A percentile compares a stretch with the other conserved stretches of the same genome.
phyloP scores from a whole-genome alignment of 2,113 vertebrate genomes.

The Gopherus flavomarginatus region DNA sequence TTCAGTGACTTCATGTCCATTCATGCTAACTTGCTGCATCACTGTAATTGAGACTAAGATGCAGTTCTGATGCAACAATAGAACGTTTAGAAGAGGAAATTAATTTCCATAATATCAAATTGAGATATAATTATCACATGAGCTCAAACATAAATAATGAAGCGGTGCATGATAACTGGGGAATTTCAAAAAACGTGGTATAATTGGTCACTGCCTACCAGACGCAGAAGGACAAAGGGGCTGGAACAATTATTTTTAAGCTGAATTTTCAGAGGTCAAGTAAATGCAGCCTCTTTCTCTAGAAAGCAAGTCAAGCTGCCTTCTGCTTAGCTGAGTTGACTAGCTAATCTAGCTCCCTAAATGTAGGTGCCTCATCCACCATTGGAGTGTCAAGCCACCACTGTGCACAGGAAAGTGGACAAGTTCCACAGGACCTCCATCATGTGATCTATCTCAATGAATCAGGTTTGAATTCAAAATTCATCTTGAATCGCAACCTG shows the following conservation, averaged over 20 bases:
- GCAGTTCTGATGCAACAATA: not conserved
- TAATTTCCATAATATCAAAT: constrained; percentile 38
- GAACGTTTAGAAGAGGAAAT: constrained; percentile 17
- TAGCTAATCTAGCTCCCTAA: not conserved
- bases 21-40: constrained; percentile 40
- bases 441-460: not conserved
- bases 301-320: not conserved
- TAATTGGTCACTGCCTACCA: not conserved
- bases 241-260: not conserved
- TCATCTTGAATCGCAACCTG: not conserved
- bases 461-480: not conserved
- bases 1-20: constrained; percentile 44
- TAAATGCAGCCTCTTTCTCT: not conserved
- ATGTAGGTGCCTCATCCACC: not conserved
- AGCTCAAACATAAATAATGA: not conserved
- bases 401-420: not conserved
- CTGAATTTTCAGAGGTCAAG: not conserved
- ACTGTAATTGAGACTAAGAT: not conserved
- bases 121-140: constrained; percentile 47
- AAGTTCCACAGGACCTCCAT: not conserved
- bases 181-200: not conserved
- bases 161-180: not conserved
- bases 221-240: not conserved
- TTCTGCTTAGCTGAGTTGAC: not conserved
- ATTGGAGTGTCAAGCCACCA: not conserved